Evolutionary conservation across 2,113 vertebrate species (phyloP).

Genomic region (Chamaetylas fuelleborni): DNA sequence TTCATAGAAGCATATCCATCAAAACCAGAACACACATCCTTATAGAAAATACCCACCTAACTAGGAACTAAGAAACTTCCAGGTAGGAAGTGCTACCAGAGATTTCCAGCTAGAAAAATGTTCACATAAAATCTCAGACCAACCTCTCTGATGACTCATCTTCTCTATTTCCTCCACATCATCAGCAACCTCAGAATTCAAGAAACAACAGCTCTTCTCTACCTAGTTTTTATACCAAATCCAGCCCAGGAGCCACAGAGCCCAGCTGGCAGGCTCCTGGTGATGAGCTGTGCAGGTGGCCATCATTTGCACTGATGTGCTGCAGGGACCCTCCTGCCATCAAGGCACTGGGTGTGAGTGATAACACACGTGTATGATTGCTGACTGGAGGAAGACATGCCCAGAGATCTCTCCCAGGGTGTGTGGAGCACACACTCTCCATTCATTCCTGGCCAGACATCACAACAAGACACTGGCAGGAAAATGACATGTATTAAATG

Average conservation of each 20-base stretch:
- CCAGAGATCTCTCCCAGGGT: background rate
- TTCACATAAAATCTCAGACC: background rate
- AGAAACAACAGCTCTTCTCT: fast-evolving
- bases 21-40: background rate
- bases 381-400: fast-evolving
- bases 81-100: background rate
- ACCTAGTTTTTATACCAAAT: background rate
- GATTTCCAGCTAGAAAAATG: background rate
- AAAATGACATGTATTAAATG: background rate
- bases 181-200: fast-evolving
- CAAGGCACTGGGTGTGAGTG: background rate
- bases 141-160: background rate
- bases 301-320: background rate
- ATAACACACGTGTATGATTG: background rate
- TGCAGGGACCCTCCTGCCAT: background rate
- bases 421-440: background rate
- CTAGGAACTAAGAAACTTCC: background rate
- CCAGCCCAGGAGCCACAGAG: background rate
- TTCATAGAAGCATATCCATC: background rate
- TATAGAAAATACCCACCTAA: background rate
- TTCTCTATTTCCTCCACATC: background rate
- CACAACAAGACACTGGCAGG: background rate
- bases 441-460: background rate
- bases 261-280: background rate
- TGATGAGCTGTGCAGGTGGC: background rate